These are phyloP conservation scores for Lucinisca nassula DNA, from an alignment of 2,888 invertebrate species.

Conservation along the genomic window DNA sequence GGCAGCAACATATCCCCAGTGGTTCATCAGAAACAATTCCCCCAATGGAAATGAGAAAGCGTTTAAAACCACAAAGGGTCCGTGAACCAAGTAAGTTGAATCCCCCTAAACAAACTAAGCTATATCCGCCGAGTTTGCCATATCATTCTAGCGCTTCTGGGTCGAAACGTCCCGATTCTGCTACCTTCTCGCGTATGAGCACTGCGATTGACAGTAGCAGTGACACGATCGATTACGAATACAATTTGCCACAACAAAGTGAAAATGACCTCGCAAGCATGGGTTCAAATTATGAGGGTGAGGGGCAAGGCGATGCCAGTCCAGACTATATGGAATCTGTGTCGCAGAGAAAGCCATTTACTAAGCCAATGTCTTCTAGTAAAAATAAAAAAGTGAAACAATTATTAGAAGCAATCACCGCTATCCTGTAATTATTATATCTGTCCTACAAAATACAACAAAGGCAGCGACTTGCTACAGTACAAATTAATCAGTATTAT, in stretches of 20 bases:
- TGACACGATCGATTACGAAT: not conserved
- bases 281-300: not conserved
- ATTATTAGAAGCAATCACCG: not conserved
- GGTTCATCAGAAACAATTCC: not conserved
- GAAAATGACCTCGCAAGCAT: not conserved
- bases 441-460: too few species aligned
- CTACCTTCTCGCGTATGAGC: not conserved
- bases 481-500: too few species aligned
- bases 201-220: not conserved
- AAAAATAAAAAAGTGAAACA: not conserved
- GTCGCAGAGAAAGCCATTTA: not conserved
- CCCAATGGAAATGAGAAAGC: not conserved
- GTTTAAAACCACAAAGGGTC: not conserved
- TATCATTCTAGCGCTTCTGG: not conserved
- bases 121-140: not conserved
- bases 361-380: too few species aligned
- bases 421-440: too few species aligned
- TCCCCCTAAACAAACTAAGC: not conserved
- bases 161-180: not conserved
- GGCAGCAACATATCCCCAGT: not conserved
- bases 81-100: not conserved
- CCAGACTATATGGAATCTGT: not conserved
- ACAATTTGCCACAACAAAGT: not conserved
- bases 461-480: too few species aligned
- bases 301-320: not conserved